Percentiles rank a stretch among this genome's conserved stretches.
phyloP scores from a whole-genome alignment of 2,888 invertebrate species.

The Agriopis marginaria region DNA sequence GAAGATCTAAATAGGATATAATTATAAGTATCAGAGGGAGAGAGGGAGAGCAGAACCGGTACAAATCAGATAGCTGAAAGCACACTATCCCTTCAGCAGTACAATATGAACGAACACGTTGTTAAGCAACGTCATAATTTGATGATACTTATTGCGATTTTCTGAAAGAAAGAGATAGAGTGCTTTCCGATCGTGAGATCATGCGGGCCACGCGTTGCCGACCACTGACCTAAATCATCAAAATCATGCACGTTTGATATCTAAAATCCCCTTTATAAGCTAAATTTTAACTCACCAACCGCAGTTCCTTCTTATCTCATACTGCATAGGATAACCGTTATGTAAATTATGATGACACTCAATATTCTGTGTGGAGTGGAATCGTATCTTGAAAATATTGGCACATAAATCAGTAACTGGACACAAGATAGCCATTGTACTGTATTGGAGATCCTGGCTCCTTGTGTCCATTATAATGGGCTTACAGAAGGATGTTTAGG shows the following conservation, averaged over 20 bases:
- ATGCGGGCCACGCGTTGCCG: too few relatives aligned
- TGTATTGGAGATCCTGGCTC: constrained; percentile 64
- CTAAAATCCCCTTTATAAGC: constrained; percentile 16
- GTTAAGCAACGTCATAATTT: too few relatives aligned
- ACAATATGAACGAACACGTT: too few relatives aligned
- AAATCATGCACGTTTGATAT: constrained; percentile 19
- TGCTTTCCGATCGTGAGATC: too few relatives aligned
- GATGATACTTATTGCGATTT: too few relatives aligned
- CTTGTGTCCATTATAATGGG: constrained; percentile 69
- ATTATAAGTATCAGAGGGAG: too few relatives aligned
- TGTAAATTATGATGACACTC: constrained; percentile 65
- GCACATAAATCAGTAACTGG: constrained; percentile 68
- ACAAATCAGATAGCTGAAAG: too few relatives aligned
- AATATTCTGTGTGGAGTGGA: constrained; percentile 53
- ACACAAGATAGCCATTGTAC: constrained; percentile 63
- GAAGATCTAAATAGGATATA: too few relatives aligned
- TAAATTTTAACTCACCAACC: constrained; percentile 22
- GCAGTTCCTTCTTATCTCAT: constrained; percentile 25
- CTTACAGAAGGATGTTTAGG: constrained; percentile 71
- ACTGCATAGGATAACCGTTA: constrained; percentile 43
- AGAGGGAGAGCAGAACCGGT: too few relatives aligned
- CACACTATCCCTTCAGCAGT: too few relatives aligned
- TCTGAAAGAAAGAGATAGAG: too few relatives aligned
- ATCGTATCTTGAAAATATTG: constrained; percentile 67
- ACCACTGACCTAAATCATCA: constrained; percentile 7